Evolutionary conservation across 1,140 invertebrate species (phyloP).

Genomic region (Brachionus manjavacas): DNA sequence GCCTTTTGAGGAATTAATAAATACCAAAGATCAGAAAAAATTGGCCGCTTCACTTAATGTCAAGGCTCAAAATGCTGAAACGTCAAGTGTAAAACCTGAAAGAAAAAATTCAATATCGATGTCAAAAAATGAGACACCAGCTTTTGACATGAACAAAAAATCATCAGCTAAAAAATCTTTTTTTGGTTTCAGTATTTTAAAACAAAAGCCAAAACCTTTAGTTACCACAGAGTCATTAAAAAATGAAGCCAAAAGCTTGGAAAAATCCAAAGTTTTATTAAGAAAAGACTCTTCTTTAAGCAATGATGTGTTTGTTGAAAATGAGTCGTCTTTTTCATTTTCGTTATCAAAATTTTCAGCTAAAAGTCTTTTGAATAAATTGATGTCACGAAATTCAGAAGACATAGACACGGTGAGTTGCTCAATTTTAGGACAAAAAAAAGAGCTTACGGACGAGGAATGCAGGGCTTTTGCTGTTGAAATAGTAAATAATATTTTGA

Average conservation of each 20-base stretch:
- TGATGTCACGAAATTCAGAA: conserved; percentile 8
- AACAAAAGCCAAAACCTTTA: conserved; percentile 22
- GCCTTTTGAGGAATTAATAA: conserved; percentile 26
- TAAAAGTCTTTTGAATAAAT: conserved; percentile 1
- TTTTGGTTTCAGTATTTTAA: conserved; percentile 15
- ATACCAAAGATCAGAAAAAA: conserved; percentile 15
- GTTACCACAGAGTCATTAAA: background rate
- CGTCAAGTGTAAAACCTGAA: background rate
- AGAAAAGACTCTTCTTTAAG: conserved; percentile 39
- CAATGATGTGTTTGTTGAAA: conserved; percentile 37
- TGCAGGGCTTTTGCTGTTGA: background rate
- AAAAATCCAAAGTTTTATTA: background rate
- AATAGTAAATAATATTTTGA: conserved; percentile 10
- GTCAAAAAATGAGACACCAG: background rate
- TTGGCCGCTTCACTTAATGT: background rate
- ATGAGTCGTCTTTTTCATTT: conserved; percentile 10
- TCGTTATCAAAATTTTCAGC: conserved; percentile 25
- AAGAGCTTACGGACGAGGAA: background rate
- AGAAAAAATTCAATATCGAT: background rate
- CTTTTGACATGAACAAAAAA: background rate
- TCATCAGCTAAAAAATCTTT: background rate
- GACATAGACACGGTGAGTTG: background rate
- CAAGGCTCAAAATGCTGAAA: background rate
- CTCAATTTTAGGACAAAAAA: background rate
- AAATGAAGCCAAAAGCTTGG: background rate